phyloP scores from a whole-genome alignment of 1,140 invertebrate genomes.

The Papilio machaon region DNA sequence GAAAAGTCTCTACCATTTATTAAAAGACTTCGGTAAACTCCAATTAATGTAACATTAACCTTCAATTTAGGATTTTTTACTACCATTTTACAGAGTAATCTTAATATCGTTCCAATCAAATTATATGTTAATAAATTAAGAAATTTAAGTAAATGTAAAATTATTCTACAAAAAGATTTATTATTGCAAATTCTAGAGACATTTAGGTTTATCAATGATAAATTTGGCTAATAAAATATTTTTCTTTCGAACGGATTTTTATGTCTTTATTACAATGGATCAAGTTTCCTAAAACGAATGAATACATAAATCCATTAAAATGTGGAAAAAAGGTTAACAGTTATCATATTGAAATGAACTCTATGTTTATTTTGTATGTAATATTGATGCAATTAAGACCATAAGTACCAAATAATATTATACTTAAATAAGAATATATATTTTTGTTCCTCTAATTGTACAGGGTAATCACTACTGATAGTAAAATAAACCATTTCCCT shows the following conservation, averaged over 20 bases:
- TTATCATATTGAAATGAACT: neutral
- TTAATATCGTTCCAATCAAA: neutral
- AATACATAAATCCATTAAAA: neutral
- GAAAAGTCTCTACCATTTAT: neutral
- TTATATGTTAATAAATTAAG: neutral
- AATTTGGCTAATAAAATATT: neutral
- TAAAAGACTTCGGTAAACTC: neutral
- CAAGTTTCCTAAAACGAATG: neutral
- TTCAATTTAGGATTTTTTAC: neutral
- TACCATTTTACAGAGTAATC: neutral
- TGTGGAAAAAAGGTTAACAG: neutral
- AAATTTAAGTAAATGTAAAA: neutral
- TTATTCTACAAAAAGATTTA: constrained; percentile 7
- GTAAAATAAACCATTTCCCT: no score
- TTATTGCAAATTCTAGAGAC: neutral
- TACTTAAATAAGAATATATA: no score
- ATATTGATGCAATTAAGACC: no score
- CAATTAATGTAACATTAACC: neutral
- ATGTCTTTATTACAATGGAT: constrained; percentile 17
- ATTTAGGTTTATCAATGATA: constrained; percentile 16
- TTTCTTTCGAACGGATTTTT: neutral
- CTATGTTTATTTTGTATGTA: no score
- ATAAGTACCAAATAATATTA: no score
- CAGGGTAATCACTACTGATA: no score
- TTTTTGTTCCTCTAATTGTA: no score